phyloP scores from a whole-genome alignment of 2,797 vertebrate species.

The Tympanoctomys barrerae region DNA sequence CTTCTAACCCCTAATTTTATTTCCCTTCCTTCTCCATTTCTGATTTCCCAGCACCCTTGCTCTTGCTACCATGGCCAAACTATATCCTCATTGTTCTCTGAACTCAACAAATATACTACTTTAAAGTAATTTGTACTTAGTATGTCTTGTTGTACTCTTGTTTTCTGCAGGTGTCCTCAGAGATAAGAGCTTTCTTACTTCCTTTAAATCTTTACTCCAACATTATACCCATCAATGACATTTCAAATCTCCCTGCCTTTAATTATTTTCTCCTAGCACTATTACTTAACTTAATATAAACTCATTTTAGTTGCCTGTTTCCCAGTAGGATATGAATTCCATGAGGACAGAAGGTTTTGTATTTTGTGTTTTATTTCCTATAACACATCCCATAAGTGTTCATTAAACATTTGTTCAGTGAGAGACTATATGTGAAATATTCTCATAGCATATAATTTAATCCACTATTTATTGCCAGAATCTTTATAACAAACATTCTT shows the following conservation, averaged over 20 bases:
- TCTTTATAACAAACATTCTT: neutral
- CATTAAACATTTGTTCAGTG: neutral
- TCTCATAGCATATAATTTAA: neutral
- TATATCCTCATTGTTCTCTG: neutral
- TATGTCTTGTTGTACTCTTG: neutral
- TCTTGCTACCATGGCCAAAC: neutral
- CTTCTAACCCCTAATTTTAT: neutral
- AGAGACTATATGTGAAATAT: neutral
- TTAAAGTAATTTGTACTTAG: neutral
- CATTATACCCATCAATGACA: neutral
- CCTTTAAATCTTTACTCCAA: slow-evolving; percentile 16
- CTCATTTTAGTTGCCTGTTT: neutral
- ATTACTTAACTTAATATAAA: neutral
- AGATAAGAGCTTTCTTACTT: neutral
- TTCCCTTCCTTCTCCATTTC: neutral
- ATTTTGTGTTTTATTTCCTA: neutral
- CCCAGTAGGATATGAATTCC: neutral
- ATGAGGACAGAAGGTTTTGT: neutral
- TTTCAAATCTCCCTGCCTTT: neutral
- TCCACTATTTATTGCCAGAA: neutral
- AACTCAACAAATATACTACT: neutral
- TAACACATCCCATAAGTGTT: neutral
- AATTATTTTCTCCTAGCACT: neutral
- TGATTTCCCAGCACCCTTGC: neutral
- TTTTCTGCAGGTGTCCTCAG: neutral